Percentiles rank a stretch among this genome's conserved stretches.
phyloP scores from a whole-genome alignment of 64 coral and sea anemone genomes.

The Cladopsammia gracilis region DNA sequence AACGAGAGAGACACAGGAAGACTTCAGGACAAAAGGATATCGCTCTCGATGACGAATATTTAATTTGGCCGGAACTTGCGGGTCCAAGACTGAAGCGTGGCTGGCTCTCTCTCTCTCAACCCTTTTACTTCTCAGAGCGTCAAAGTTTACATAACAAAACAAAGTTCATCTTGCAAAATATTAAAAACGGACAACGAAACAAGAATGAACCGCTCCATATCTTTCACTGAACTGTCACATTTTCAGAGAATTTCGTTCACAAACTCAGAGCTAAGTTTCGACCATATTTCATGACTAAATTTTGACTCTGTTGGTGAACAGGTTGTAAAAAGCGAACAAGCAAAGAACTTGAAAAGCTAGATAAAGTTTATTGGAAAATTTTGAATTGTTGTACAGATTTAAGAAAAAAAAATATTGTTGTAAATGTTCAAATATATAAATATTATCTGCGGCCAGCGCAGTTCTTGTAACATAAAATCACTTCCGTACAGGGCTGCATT shows the following conservation, averaged over 20 bases:
- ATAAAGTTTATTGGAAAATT: constrained; percentile 45
- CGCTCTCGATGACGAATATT: constrained; percentile 9
- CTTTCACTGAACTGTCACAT: neutral
- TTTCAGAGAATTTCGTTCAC: neutral
- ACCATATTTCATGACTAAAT: neutral
- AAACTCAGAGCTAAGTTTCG: neutral
- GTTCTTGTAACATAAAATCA: constrained; percentile 53
- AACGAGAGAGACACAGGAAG: neutral
- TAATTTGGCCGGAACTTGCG: neutral
- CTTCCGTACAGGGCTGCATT: neutral
- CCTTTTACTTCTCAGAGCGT: neutral
- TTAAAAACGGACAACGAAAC: neutral
- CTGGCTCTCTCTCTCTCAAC: neutral
- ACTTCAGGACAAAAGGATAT: neutral
- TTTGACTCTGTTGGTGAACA: neutral
- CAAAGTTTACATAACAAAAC: neutral
- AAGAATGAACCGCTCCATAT: constrained; percentile 1
- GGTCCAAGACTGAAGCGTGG: neutral
- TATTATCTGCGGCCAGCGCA: constrained; percentile 23
- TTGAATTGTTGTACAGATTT: constrained; percentile 73
- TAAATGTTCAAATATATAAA: constrained; percentile 74
- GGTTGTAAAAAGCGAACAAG: constrained; percentile 2
- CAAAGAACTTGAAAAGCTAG: constrained; percentile 26
- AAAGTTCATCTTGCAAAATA: constrained; percentile 25
- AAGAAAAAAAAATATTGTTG: constrained; percentile 47